Base-by-base conservation (phyloP, 23 tunicate species). In the Oikopleura dioica region DNA sequence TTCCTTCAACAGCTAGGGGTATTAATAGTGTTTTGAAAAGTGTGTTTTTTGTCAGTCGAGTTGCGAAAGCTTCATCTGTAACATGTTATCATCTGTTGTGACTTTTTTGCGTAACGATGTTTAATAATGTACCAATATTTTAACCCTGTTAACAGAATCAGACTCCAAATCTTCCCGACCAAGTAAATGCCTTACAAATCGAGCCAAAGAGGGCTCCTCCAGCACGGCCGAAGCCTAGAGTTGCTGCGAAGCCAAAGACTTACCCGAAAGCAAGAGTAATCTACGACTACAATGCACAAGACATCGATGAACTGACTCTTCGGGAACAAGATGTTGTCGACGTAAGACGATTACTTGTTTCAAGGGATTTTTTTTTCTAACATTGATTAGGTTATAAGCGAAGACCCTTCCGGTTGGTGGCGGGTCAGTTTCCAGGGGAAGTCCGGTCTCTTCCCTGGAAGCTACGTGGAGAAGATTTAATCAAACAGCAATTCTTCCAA, bases 381-480 rank as follows among this genome's bases (percentile, higher is more conserved):
- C 23, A 75, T 35, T n/a, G 59, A 31, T 78, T 16, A 33, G 37
- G 34, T 35, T 63, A 1, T 78, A 1, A 78, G 63, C 1, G 1
- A 38, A 85, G 97, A 91, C 55, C 87, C 92, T 0, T 86, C 95
- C 36, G 99, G 99, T 36, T 94, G 99, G 99, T 86, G 95, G 95
- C 80, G 82, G 28, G 99, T 94, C 2, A 68, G 95, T 37, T 33
- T 83, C 16, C 68, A 79, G 16, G 83, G 80, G 1, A 76, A 77
- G 50, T 87, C 87, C 83, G 99, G 99, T 0, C 59, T 94, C 37
- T 94, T 94, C 59, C 99, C 99, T 38, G 99, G 95, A 34, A 94
- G 86, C 77, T 94, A 94, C 50, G 85, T 94, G 16, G 92, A 85
- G 75, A 85, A 85, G 72, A 78, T 85, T 36, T 91, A 76, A 84